Conservation (phyloP, 2,888 invertebrate species). For the Sycophila texana region DNA sequence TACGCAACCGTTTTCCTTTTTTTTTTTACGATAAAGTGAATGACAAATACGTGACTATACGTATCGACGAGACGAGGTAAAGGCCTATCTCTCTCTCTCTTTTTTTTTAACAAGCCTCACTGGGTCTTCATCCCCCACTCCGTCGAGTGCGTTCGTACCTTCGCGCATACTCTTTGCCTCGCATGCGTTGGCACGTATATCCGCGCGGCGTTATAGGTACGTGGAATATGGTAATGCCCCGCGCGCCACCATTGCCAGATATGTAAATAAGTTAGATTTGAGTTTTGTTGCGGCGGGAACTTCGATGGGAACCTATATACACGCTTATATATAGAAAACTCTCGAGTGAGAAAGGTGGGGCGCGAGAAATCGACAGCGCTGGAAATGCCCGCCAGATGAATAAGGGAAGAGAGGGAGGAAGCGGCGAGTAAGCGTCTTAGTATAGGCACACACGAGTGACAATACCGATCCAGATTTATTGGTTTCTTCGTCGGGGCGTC, state of each 20-base stretch:
- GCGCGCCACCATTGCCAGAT: slow-evolving; percentile 71
- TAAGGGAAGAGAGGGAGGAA: slow-evolving; percentile 48
- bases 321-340: slow-evolving; percentile 51
- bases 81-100: slow-evolving; percentile 57
- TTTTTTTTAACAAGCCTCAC: slow-evolving; percentile 55
- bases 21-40: slow-evolving; percentile 1
- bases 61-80: slow-evolving; percentile 32
- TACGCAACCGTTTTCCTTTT: slow-evolving; percentile 12
- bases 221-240: slow-evolving; percentile 72
- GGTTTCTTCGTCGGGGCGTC: slow-evolving; percentile 64
- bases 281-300: slow-evolving; percentile 71
- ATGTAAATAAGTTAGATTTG: slow-evolving; percentile 75
- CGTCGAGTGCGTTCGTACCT: slow-evolving; percentile 55
- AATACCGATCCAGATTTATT: slow-evolving; percentile 73
- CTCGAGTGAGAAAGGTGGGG: slow-evolving; percentile 55
- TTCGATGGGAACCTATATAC: slow-evolving; percentile 72
- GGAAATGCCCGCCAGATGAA: slow-evolving; percentile 8
- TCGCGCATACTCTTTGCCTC: slow-evolving; percentile 62
- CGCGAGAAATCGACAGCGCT: slow-evolving; percentile 41
- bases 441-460: slow-evolving; percentile 69
- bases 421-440: slow-evolving; percentile 71
- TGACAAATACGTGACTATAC: slow-evolving; percentile 48
- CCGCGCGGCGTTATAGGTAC: slow-evolving; percentile 60
- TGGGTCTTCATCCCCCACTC: slow-evolving; percentile 49
- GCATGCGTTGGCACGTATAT: slow-evolving; percentile 72